Conservation (phyloP, 2,888 invertebrate genomes). For the Oxycera nigricornis region DNA sequence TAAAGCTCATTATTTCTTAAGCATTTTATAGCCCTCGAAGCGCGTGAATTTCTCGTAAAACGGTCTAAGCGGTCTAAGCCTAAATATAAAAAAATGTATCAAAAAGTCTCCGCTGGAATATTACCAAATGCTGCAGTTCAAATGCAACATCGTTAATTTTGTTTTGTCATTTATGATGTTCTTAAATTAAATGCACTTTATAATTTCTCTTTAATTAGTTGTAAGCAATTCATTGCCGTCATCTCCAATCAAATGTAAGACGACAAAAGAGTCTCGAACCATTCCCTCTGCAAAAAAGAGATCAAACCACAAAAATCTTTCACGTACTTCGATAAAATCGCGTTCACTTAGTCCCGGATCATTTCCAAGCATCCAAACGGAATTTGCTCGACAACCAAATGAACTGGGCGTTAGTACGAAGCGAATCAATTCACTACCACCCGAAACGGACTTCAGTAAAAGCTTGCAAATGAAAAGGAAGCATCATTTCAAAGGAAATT, state of each 20-base stretch:
- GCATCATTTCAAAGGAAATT: conserved; percentile 7
- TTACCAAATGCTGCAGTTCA: neutral
- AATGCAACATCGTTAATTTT: neutral
- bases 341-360: neutral
- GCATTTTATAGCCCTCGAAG: neutral
- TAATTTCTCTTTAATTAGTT: neutral
- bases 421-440: too few species aligned
- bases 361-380: neutral
- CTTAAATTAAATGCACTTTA: neutral
- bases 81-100: neutral
- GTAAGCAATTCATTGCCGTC: neutral
- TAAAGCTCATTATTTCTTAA: neutral
- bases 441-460: conserved; percentile 10
- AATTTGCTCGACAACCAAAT: neutral
- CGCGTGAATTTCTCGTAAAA: neutral
- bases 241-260: neutral
- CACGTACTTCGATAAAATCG: neutral
- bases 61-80: neutral
- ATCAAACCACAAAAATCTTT: neutral
- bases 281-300: neutral
- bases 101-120: neutral
- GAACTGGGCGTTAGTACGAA: too few species aligned
- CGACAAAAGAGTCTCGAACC: neutral
- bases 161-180: neutral
- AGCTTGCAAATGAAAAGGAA: conserved; percentile 17